Evolutionary conservation across 1,140 invertebrate species (phyloP), one percentile per base, ranked within the genome.

Genomic region (Epicauta chinensis): DNA sequence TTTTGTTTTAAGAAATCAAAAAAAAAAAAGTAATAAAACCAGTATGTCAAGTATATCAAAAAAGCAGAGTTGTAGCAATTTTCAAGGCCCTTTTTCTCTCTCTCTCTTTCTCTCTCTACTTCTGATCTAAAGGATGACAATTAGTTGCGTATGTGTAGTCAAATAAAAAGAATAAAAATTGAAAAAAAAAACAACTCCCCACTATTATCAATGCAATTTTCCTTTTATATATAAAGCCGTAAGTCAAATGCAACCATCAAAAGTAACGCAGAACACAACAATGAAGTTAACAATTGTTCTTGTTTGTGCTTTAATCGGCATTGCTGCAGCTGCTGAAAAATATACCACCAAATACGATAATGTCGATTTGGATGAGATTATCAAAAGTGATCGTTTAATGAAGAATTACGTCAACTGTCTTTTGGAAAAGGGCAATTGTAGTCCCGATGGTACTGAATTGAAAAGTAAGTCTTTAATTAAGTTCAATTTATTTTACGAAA

Each of bases 281-380:
- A n/a, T 40, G 46, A 49, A 40, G 36, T 9, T 36, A 40, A 30
- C 38, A 15, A 15, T 29, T 37, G 16, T 49, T 12, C 23, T 37
- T n/a, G 30, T 40, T 49, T n/a, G 37, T 13, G 12, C 30, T 15
- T 34, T 49, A 15, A 15, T 49, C 16, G 36, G 15, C 16, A 40
- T 36, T 40, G 23, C n/a, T 38, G 45, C 13, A 13, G 30, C 23
- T 40, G 30, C 13, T 12, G 16, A 29, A 38, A 78, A 76, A 51
- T 87, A 87, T 60, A 82, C 82, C 0, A 77, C 75, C 16, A 86
- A 82, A 65, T 87, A 78, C 59, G 86, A 87, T 64, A 80, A 81
- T 56, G 71, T 87, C 30, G 70, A 87, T 64, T n/a, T 87, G n/a
- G 77, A 86, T 31, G 74, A 81, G 55, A 82, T 89, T 43, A 62